Evolutionary conservation across 2,888 invertebrate species (phyloP), one percentile per base, ranked within the genome.

Genomic region (Mystacides longicornis): DNA sequence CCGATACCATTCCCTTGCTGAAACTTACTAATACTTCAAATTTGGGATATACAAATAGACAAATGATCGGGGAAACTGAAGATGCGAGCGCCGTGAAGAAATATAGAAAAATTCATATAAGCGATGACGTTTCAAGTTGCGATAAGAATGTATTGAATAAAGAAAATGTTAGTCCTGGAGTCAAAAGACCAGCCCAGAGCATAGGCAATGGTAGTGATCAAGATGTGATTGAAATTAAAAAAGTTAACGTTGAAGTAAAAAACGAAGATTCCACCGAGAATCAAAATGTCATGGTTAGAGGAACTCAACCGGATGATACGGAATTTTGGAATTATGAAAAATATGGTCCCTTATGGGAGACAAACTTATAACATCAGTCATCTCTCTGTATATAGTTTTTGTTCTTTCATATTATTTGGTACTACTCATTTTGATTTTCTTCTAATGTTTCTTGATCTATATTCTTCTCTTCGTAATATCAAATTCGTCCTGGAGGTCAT

Each of bases 291-390:
- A 51, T 46, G 19, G 4, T 42, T 16, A 48, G 21, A 43, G 16
- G 9, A 14, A 23, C 43, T 1, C 18, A 21, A 16, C 2, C 21
- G 0, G n/a, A 33, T 7, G 49, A 54, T 49, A 22, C 37, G 2
- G 57, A 60, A 33, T 54, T 45, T 53, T 52, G 52, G 51, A 52
- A 57, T 21, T 60, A 50, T 11, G 51, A 56, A 18, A 49, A 33
- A 23, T 53, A 53, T 20, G 56, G 54, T 27, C 55, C 48, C 4
- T 67, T 76, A 63, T 69, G 75, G 46, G 77, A 77, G 65, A 77
- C 77, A 65, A 75, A 77, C 58, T 69, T 76, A 51, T 73, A 66
- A 57, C 48, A 37, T 37, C 37, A 37, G 37, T 37, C n/a, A n/a
- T n/a, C n/a, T n/a, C n/a, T n/a, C n/a, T n/a, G n/a, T n/a, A n/a